A percentile compares a stretch with the other conserved stretches of the same genome.
Evolutionary conservation across 2,888 invertebrate species (phyloP).

Genomic region (Heliconius ethilla): DNA sequence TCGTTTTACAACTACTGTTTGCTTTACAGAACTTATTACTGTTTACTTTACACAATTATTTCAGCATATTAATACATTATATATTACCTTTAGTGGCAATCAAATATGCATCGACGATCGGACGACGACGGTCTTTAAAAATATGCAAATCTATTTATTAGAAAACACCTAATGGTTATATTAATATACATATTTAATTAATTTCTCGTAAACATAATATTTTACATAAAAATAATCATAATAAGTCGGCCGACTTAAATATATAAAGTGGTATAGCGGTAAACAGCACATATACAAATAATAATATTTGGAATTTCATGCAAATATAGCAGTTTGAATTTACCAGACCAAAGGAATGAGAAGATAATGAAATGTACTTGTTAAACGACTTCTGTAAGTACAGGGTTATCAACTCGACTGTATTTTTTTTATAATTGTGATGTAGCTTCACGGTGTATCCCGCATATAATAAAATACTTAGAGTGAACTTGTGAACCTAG

Average conservation of each 20-base stretch:
- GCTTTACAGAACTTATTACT: background rate
- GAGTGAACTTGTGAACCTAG: background rate
- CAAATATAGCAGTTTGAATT: too few relatives aligned
- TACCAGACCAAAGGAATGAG: too few relatives aligned
- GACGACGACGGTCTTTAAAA: too few relatives aligned
- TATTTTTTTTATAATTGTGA: too few relatives aligned
- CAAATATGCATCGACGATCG: too few relatives aligned
- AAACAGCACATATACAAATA: background rate
- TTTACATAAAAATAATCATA: background rate
- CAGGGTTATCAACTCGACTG: too few relatives aligned
- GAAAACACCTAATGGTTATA: background rate
- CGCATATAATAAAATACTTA: background rate
- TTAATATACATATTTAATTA: conserved; percentile 12
- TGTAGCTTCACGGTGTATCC: background rate
- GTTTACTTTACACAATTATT: too few relatives aligned
- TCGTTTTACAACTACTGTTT: background rate
- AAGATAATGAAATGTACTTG: too few relatives aligned
- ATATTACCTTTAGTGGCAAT: too few relatives aligned
- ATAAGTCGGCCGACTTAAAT: background rate
- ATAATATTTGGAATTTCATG: too few relatives aligned
- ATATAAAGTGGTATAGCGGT: background rate
- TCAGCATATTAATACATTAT: background rate
- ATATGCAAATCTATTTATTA: background rate
- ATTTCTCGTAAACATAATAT: background rate
- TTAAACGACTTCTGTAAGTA: too few relatives aligned